A percentile compares a stretch with the other conserved stretches of the same genome.
Conservation (phyloP, 2,113 vertebrate genomes). For the Penelope pileata region DNA sequence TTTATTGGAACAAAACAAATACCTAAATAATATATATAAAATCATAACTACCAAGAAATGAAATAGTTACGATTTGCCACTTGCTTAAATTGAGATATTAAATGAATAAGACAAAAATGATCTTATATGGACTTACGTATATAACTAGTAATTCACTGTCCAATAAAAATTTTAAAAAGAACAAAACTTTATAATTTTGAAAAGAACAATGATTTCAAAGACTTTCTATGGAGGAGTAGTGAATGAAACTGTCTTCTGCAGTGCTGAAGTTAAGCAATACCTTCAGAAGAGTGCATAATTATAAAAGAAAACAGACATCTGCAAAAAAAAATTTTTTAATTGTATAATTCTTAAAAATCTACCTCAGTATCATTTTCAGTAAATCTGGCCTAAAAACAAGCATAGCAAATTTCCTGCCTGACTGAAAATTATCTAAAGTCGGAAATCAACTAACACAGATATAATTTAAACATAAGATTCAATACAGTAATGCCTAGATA, state of each 20-base stretch:
- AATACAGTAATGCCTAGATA: not conserved
- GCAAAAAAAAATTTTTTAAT: not conserved
- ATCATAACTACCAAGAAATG: not conserved
- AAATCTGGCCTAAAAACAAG: not conserved
- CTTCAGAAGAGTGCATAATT: not conserved
- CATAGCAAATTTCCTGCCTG: fast-evolving
- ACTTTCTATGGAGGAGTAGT: not conserved
- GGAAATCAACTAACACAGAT: not conserved
- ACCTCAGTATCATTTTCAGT: not conserved
- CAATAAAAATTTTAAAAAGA: not conserved
- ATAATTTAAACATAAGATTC: not conserved
- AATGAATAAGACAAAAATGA: not conserved
- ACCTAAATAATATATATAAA: not conserved
- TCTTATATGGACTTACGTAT: not conserved
- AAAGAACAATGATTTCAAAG: not conserved
- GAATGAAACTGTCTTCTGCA: not conserved
- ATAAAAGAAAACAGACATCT: not conserved
- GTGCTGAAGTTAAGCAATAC: not conserved
- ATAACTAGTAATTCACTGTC: not conserved
- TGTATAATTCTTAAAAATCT: not conserved
- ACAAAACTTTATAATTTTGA: too few relatives aligned
- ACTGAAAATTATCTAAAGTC: not conserved
- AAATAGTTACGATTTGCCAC: not conserved
- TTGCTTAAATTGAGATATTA: not conserved
- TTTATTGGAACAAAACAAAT: not conserved